Conservation (phyloP, 1,140 invertebrate genomes). For the Halesus radiatus region DNA sequence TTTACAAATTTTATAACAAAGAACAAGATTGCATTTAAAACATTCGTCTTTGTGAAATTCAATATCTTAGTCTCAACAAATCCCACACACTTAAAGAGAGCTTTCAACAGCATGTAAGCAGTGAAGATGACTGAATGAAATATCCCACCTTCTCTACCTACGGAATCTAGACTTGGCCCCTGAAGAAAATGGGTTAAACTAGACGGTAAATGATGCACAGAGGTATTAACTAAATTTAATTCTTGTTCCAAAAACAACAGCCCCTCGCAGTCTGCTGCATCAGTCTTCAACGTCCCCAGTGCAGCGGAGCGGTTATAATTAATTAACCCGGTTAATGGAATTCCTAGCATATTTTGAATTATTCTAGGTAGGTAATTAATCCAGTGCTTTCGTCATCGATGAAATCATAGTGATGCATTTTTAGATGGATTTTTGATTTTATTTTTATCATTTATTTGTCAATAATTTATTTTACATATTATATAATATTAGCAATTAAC, state of each 20-base stretch:
- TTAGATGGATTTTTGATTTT: too few relatives aligned
- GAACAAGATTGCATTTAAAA: not conserved
- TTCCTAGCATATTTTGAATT: not conserved
- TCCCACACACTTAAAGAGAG: not conserved
- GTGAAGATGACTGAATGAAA: slow-evolving; percentile 3
- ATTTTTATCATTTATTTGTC: too few relatives aligned
- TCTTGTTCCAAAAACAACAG: slow-evolving; percentile 5
- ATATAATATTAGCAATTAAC: too few relatives aligned
- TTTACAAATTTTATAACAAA: not conserved
- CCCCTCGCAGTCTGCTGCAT: too few relatives aligned
- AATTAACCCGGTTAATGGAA: slow-evolving; percentile 9
- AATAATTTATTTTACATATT: too few relatives aligned
- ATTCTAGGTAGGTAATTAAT: not conserved
- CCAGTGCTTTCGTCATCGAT: too few relatives aligned
- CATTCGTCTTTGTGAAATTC: not conserved
- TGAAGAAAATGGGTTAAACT: not conserved
- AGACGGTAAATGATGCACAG: not conserved
- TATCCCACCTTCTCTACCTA: not conserved
- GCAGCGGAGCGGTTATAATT: not conserved
- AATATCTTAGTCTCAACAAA: not conserved
- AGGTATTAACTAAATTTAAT: not conserved
- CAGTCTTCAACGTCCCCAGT: too few relatives aligned
- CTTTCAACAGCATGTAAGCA: not conserved
- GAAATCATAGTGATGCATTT: too few relatives aligned
- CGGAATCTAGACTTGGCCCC: slow-evolving; percentile 9